phyloP scores from a whole-genome alignment of 37 sponge, comb jelly and placozoan genomes.

The Beroe forskalii region DNA sequence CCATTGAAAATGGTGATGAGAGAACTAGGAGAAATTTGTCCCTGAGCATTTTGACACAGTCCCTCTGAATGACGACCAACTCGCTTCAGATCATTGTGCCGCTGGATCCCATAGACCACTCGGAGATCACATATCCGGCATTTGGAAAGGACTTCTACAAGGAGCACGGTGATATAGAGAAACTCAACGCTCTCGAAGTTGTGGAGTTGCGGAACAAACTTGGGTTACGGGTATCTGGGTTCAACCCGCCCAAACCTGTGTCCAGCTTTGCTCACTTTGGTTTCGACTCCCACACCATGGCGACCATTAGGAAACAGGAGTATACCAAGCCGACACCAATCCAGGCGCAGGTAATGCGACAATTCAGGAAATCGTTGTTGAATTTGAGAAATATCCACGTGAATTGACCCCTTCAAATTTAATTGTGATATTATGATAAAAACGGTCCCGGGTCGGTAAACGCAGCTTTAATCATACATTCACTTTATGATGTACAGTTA shows the following conservation, averaged over 20 bases:
- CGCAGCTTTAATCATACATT: too few relatives aligned
- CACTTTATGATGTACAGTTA: too few relatives aligned
- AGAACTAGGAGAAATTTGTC: too few relatives aligned
- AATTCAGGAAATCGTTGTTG: too few relatives aligned
- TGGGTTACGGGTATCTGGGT: slow-evolving; percentile 83
- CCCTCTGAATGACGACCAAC: neutral
- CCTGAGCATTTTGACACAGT: neutral
- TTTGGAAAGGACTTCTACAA: slow-evolving; percentile 89
- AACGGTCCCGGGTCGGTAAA: too few relatives aligned
- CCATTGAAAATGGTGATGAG: too few relatives aligned
- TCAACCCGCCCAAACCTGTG: slow-evolving; percentile 77
- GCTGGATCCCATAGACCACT: slow-evolving; percentile 87
- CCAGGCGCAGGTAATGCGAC: slow-evolving; percentile 94
- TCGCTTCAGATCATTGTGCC: slow-evolving; percentile 87
- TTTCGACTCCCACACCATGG: slow-evolving; percentile 78
- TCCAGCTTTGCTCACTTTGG: slow-evolving; percentile 94
- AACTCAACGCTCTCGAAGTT: slow-evolving; percentile 69
- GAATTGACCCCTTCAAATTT: too few relatives aligned
- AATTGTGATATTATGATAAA: too few relatives aligned
- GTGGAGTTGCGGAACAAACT: slow-evolving; percentile 76
- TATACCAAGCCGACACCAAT: slow-evolving; percentile 89
- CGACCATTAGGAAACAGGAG: slow-evolving; percentile 81
- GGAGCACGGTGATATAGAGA: slow-evolving; percentile 75
- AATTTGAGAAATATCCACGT: too few relatives aligned
- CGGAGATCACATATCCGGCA: slow-evolving; percentile 78